A percentile compares a stretch with the other conserved stretches of the same genome.
phyloP scores from a whole-genome alignment of 2,888 invertebrate genomes.

The Onthophagus sagittarius region DNA sequence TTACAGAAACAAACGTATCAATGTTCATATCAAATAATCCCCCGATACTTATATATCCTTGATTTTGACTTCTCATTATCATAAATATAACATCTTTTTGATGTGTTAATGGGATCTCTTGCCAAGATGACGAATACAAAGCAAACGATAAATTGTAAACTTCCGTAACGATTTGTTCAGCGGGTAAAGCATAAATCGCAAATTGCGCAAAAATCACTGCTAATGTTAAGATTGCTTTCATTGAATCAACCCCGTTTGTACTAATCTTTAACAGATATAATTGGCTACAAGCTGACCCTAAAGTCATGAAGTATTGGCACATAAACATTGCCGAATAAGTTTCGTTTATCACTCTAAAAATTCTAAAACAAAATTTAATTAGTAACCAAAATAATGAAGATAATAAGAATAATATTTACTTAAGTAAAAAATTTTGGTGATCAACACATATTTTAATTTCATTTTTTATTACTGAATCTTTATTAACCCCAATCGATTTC shows the following conservation, averaged over 20 bases:
- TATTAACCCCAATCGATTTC: not conserved
- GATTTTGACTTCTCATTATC: slow-evolving; percentile 19
- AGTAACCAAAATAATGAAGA: not conserved
- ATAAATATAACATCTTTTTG: slow-evolving; percentile 15
- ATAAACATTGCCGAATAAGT: slow-evolving; percentile 15
- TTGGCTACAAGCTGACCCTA: slow-evolving; percentile 12
- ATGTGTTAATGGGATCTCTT: not conserved
- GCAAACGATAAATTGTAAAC: slow-evolving; percentile 12
- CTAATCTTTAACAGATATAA: slow-evolving; percentile 8
- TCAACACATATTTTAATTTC: slow-evolving; percentile 8
- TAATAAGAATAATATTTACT: not conserved
- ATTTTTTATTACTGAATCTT: not conserved
- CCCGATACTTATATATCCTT: slow-evolving; percentile 10
- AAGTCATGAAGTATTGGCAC: slow-evolving; percentile 17
- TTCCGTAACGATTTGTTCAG: slow-evolving; percentile 15
- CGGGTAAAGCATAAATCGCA: slow-evolving; percentile 14
- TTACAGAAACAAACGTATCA: slow-evolving; percentile 19
- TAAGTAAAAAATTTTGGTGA: slow-evolving; percentile 13
- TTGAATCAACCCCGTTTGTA: not conserved
- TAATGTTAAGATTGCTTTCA: slow-evolving; percentile 10
- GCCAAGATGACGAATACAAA: slow-evolving; percentile 18
- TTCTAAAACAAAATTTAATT: not conserved
- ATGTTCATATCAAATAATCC: slow-evolving; percentile 20
- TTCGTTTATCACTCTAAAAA: slow-evolving; percentile 14
- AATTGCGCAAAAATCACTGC: slow-evolving; percentile 11